Conservation (phyloP, 2,888 invertebrate species). For the Apomyelois bistriatella region DNA sequence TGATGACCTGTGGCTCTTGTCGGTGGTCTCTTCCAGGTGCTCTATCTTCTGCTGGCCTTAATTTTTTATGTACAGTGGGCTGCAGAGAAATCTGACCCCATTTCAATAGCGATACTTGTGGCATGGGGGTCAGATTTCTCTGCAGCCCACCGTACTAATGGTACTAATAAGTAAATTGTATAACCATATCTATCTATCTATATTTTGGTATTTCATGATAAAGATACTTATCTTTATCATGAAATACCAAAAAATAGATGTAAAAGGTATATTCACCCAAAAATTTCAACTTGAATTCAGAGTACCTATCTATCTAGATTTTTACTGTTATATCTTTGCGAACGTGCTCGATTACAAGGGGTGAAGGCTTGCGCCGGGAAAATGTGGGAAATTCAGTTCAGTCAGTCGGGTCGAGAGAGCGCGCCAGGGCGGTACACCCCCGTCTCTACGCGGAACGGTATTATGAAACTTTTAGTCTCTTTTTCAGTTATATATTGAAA, state of each 20-base stretch:
- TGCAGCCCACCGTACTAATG: too few relatives aligned
- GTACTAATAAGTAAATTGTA: too few relatives aligned
- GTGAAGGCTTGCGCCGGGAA: constrained; percentile 78
- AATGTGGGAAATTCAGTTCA: constrained; percentile 71
- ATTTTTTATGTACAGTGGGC: too few relatives aligned
- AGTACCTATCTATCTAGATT: constrained; percentile 45
- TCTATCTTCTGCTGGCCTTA: too few relatives aligned
- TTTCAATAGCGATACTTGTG: too few relatives aligned
- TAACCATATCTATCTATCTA: too few relatives aligned
- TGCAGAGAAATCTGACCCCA: too few relatives aligned
- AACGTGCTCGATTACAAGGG: constrained; percentile 76
- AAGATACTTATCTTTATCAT: too few relatives aligned
- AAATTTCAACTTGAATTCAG: constrained; percentile 20
- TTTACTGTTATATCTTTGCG: constrained; percentile 53
- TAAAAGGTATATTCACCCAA: background rate
- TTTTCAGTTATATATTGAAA: constrained; percentile 51
- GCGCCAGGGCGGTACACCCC: constrained; percentile 52
- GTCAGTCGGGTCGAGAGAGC: constrained; percentile 72
- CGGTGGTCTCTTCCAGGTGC: too few relatives aligned
- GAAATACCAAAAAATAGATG: background rate
- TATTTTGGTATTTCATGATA: too few relatives aligned
- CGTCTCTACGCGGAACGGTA: constrained; percentile 42
- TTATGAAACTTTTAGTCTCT: constrained; percentile 69
- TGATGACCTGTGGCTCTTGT: too few relatives aligned
- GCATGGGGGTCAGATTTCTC: too few relatives aligned